A percentile compares a stretch with the other conserved stretches of the same genome.
phyloP scores from a whole-genome alignment of 2,797 vertebrate genomes.

The Hirundo rustica region DNA sequence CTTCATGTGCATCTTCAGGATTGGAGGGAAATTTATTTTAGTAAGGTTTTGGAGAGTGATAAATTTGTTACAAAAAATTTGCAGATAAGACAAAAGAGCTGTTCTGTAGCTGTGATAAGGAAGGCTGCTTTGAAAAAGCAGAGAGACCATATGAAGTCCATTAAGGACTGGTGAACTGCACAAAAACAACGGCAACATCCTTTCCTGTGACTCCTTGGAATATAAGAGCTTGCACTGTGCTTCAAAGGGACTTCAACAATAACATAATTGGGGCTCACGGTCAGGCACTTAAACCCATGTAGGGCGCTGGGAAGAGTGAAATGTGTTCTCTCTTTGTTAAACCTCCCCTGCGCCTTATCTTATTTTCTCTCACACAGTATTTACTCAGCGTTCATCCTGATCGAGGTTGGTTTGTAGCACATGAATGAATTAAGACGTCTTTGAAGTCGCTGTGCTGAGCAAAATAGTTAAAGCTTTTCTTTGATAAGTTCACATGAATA shows the following conservation, averaged over 20 bases:
- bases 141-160: conserved; percentile 43
- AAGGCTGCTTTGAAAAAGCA: conserved; percentile 15
- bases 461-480: neutral
- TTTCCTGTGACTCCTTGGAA: conserved; percentile 24
- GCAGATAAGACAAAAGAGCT: neutral
- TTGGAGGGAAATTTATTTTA: neutral
- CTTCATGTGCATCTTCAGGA: neutral
- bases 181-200: neutral
- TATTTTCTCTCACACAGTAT: conserved; percentile 23
- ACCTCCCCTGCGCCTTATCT: conserved; percentile 12
- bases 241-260: conserved; percentile 49
- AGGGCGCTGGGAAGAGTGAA: neutral
- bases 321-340: conserved; percentile 46
- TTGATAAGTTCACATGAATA: conserved; percentile 13
- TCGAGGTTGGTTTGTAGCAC: neutral
- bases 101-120: neutral
- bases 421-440: neutral
- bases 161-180: conserved; percentile 17
- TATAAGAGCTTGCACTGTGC: neutral
- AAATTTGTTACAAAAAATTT: neutral
- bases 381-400: conserved; percentile 6
- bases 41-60: neutral
- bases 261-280: neutral
- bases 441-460: conserved; percentile 2
- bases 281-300: conserved; percentile 50